Evolutionary conservation across 2,888 invertebrate genomes (phyloP), one percentile per base, ranked within the genome.

Genomic region (Druceiella hillmani): DNA sequence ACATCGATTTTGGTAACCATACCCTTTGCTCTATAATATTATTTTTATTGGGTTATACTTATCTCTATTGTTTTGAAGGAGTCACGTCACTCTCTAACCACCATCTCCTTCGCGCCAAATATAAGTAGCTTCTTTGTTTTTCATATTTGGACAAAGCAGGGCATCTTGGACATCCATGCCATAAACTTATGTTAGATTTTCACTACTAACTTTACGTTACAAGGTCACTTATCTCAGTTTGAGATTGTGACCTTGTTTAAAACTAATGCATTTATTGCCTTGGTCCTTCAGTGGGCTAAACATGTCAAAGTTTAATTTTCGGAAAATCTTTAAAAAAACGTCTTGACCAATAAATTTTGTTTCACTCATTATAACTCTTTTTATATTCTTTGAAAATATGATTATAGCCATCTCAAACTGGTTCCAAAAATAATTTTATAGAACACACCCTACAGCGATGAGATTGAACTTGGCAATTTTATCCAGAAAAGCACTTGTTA

Each of bases 1-100:
- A 31, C 38, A 38, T 26, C 38, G 34, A 24, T 33, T 41, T 30
- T 38, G 41, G 15, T 38, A 33, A 25, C 37, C 33, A 28, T 27
- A 41, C 26, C 30, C 35, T 38, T 41, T 32, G 37, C 37, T 37
- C 33, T 31, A 41, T 20, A 41, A 27, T 35, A 41, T 37, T 14
- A 31, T 31, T 37, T 30, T 31, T 27, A 13, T 31, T 39, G 26
- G 39, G 30, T 33, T 17, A 15, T 35, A 36, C 38, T 17, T 36
- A 37, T 34, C 40, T 40, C 38, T 32, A 36, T 37, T 37, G 34
- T 30, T 17, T 43, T 37, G 34, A 36, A 40, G 28, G 33, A 33
- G 26, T 33, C 43, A 28, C 37, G 39, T 30, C 36, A 39, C 33
- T 17, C 33, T n/a, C n/a, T n/a, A n/a, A n/a, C n/a, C 39, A 29